Base-by-base conservation (phyloP, 2,797 vertebrate species). In the Uromys caudimaculatus region DNA sequence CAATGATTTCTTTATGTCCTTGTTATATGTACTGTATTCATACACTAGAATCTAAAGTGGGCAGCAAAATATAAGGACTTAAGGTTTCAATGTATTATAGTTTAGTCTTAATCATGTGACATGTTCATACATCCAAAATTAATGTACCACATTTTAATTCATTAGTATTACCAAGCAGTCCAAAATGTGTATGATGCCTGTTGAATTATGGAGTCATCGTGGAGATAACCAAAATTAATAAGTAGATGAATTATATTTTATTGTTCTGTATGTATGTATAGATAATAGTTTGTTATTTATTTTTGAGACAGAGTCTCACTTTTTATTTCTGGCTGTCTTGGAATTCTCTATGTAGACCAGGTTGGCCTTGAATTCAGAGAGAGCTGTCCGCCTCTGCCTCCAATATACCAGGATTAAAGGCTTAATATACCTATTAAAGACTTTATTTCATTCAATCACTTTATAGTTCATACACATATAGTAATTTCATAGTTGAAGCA, bases 401-500 rank as follows among this genome's bases (percentile, higher is more conserved):
- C 56, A 41, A 8, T 41, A 54, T 82, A 38, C 35, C n/a, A 41
- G 13, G 6, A 41, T 82, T 83, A 83, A 83, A 83, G 38, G 56
- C 23, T 9, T 83, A 54, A 69, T 69, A 69, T n/a, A 17, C 64
- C 64, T 69, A 17, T n/a, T 69, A 69, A 69, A 69, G 16, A 27
- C 47, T 89, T 88, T 38, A 75, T 89, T 94, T n/a, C 41, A 84
- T 6, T 60, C 27, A 64, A 71, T 69, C 24, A 47, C 91, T 91
- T 76, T 77, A 38, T 91, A 32, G 56, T 60, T 54, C 8, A 41
- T n/a, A 67, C 16, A 83, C 35, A 52, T 79, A 7, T 29, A 73
- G 78, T 27, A 86, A 58, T 82, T 89, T 93, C 75, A 44, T 87
- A 91, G 52, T 84, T 96, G 77, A 82, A 88, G 81, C 50, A 90